Conservation (phyloP, 1,140 invertebrate species). For the Temnothorax nylanderi region DNA sequence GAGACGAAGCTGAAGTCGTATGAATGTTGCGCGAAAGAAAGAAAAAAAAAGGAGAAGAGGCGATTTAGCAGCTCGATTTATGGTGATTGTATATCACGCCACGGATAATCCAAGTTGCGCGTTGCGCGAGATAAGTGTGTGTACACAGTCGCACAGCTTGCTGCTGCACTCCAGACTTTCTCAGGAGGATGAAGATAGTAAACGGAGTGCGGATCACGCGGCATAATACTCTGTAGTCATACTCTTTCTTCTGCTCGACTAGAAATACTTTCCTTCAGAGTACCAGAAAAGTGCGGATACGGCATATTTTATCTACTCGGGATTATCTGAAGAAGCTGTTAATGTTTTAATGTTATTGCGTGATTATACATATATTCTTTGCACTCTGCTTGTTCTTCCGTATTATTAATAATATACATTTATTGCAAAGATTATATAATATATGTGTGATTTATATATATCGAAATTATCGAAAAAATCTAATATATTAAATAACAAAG, state of each 20-base stretch:
- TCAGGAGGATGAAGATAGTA: constrained; percentile 63
- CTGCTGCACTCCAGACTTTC: constrained; percentile 70
- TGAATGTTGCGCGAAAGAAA: constrained; percentile 38
- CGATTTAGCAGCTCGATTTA: constrained; percentile 75
- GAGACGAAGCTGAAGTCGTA: constrained; percentile 38
- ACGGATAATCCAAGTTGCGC: constrained; percentile 78
- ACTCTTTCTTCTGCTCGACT: constrained; percentile 1
- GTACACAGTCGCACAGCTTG: constrained; percentile 57
- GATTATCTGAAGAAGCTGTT: neutral
- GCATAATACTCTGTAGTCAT: constrained; percentile 1
- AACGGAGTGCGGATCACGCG: constrained; percentile 28
- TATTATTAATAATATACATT: neutral
- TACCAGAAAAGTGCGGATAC: neutral
- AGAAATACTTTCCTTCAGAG: constrained; percentile 5
- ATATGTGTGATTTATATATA: too few relatives aligned
- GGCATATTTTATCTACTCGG: constrained; percentile 6
- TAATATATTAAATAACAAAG: too few relatives aligned
- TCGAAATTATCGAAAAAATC: too few relatives aligned
- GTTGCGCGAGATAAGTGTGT: constrained; percentile 61
- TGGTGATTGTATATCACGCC: constrained; percentile 77
- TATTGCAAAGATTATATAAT: too few relatives aligned
- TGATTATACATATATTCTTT: neutral
- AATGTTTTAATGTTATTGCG: neutral
- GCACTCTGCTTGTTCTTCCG: neutral
- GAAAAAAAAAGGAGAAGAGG: neutral